A percentile compares a stretch with the other conserved stretches of the same genome.
Evolutionary conservation across 2,888 invertebrate genomes (phyloP).

Genomic region (Helleia helle): DNA sequence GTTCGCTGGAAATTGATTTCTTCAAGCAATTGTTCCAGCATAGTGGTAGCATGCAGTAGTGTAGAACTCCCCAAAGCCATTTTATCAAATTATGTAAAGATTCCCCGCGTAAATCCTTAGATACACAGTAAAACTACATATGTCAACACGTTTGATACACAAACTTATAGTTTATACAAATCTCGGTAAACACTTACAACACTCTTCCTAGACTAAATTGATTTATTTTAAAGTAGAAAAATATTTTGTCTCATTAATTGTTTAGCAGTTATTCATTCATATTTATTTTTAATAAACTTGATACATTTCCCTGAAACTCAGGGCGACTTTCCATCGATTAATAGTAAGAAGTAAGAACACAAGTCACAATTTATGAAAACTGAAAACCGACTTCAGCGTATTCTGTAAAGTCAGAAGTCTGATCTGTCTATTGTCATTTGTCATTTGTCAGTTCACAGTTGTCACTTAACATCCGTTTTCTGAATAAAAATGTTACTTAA

Average conservation of each 20-base stretch:
- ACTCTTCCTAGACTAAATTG: too few relatives aligned
- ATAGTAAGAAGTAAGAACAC: neutral
- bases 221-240: too few relatives aligned
- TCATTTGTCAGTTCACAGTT: too few relatives aligned
- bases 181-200: neutral
- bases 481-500: too few relatives aligned
- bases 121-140: constrained; percentile 25
- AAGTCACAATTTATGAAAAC: too few relatives aligned
- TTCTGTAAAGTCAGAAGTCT: too few relatives aligned
- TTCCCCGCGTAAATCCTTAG: constrained; percentile 18
- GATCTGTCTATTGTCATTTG: too few relatives aligned
- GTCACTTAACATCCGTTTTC: too few relatives aligned
- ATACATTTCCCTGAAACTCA: neutral
- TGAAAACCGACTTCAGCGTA: too few relatives aligned
- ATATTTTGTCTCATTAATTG: too few relatives aligned
- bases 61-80: constrained; percentile 60
- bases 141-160: constrained; percentile 23
- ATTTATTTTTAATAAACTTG: neutral
- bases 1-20: constrained; percentile 95
- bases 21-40: constrained; percentile 89
- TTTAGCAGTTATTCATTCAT: neutral
- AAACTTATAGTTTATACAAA: neutral
- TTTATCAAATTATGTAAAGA: constrained; percentile 11
- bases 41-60: constrained; percentile 72
- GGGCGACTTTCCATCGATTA: neutral